Base-by-base conservation (phyloP, 1,140 invertebrate genomes). In the Pantala flavescens region DNA sequence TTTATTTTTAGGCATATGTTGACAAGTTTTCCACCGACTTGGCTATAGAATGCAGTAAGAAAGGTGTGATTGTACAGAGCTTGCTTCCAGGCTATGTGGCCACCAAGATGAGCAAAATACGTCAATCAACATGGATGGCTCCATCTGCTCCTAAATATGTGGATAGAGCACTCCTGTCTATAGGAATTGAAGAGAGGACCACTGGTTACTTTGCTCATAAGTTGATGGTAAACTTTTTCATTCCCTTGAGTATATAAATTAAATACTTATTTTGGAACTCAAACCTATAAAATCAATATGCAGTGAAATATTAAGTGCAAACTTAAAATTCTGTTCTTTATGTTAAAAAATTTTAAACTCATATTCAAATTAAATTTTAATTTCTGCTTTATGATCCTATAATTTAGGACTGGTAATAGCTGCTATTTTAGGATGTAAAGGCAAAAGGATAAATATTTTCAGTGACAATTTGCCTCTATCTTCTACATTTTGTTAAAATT, bases 101-200 rank as follows among this genome's bases (percentile, higher is more conserved):
- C 7, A 95, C 95, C 0, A 97, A 97, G 78, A 94, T 98, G 94
- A 92, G 93, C 23, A 93, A 92, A 79, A 93, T 97, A 74, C 23
- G 28, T 11, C 23, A 87, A 77, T 84, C 92, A n/a, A 90, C 89
- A 1, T 87, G 92, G 81, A 90, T 93, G 83, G 90, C 90, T 16
- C 96, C 95, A 0, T 88, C 88, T 0, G 89, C 95, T 0, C 85
- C 89, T 1, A 86, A 84, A 16, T 98, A 90, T 83, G 95, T 96
- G 7, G 85, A 87, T 73, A 86, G 89, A 0, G 90, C 94, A 0
- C 82, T 98, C 9, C 88, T 86, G 76, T 91, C 92, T 19, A 85
- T 94, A 24, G 94, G 94, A 19, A 87, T 93, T 71, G 87, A 90
- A 77, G 83, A 84, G 0, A 83, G 85, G 70, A 94, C 93, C 0